A percentile compares a stretch with the other conserved stretches of the same genome.
Conservation (phyloP, 2,113 vertebrate genomes). For the Microtus pennsylvanicus region DNA sequence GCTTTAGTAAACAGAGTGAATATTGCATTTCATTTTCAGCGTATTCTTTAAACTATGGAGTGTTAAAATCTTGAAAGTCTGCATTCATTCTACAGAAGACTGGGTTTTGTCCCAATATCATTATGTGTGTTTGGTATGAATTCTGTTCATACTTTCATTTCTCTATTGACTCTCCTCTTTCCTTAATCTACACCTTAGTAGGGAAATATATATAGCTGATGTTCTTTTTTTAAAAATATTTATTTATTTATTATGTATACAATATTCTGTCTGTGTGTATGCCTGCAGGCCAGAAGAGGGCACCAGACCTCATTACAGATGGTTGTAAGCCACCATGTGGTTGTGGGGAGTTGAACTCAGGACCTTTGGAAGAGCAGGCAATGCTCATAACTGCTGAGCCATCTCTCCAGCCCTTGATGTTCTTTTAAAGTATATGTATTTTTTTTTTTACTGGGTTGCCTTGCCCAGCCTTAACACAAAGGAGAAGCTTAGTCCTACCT, state of each 20-base stretch:
- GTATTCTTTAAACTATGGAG: not conserved
- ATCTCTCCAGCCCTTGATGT: too few relatives aligned
- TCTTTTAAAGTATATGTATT: not conserved
- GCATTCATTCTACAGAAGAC: not conserved
- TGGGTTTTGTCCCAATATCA: not conserved
- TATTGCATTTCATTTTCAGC: not conserved
- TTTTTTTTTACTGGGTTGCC: not conserved
- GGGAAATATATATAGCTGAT: not conserved
- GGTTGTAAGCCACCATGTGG: too few relatives aligned
- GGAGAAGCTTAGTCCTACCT: not conserved
- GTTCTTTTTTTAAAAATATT: too few relatives aligned
- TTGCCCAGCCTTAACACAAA: not conserved
- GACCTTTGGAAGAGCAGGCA: too few relatives aligned
- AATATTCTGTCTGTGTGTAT: too few relatives aligned
- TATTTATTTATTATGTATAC: too few relatives aligned
- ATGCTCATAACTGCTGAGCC: too few relatives aligned
- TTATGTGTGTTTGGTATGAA: not conserved
- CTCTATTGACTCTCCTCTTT: not conserved
- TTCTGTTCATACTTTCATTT: not conserved
- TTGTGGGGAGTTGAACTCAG: too few relatives aligned
- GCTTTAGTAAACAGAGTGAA: conserved; percentile 7
- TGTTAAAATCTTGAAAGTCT: not conserved
- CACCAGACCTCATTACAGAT: too few relatives aligned
- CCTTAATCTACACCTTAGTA: not conserved
- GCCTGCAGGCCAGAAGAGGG: too few relatives aligned